phyloP scores from a whole-genome alignment of 2,888 invertebrate species.

The Laspeyria flexula region DNA sequence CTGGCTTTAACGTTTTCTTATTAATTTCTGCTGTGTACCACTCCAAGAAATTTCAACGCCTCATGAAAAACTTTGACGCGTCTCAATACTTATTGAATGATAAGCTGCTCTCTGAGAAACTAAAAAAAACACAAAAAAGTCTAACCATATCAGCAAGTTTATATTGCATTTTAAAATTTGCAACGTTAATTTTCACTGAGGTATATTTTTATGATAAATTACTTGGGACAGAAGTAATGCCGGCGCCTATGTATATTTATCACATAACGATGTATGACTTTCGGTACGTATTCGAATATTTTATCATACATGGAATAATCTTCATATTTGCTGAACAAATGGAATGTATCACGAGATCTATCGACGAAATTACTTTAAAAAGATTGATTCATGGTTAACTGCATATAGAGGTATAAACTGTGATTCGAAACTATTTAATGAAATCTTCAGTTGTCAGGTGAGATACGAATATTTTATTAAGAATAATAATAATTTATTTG shows the following conservation, averaged over 20 bases:
- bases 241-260: constrained; percentile 5
- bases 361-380: constrained; percentile 25
- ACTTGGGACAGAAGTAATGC: not conserved
- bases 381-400: constrained; percentile 46
- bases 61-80: constrained; percentile 25
- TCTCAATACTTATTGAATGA: constrained; percentile 22
- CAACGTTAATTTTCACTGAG: too few species aligned
- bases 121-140: constrained; percentile 21
- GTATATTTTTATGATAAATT: not conserved
- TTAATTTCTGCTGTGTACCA: constrained; percentile 4
- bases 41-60: constrained; percentile 16
- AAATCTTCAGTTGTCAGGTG: constrained; percentile 51
- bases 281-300: constrained; percentile 46
- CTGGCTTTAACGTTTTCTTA: constrained; percentile 22
- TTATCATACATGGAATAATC: constrained; percentile 37
- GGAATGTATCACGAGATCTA: constrained; percentile 37
- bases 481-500: too few species aligned
- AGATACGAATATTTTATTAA: not conserved
- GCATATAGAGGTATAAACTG: constrained; percentile 45
- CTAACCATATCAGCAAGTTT: constrained; percentile 1
- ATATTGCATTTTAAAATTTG: constrained; percentile 5
- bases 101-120: constrained; percentile 5
- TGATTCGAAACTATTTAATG: constrained; percentile 42
- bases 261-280: constrained; percentile 31
- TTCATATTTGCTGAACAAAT: constrained; percentile 49